Percentiles rank a stretch among this genome's conserved stretches.
These are phyloP conservation scores for Xiphydria camelus DNA, from an alignment of 2,888 invertebrate genomes.

Conservation along the genomic window DNA sequence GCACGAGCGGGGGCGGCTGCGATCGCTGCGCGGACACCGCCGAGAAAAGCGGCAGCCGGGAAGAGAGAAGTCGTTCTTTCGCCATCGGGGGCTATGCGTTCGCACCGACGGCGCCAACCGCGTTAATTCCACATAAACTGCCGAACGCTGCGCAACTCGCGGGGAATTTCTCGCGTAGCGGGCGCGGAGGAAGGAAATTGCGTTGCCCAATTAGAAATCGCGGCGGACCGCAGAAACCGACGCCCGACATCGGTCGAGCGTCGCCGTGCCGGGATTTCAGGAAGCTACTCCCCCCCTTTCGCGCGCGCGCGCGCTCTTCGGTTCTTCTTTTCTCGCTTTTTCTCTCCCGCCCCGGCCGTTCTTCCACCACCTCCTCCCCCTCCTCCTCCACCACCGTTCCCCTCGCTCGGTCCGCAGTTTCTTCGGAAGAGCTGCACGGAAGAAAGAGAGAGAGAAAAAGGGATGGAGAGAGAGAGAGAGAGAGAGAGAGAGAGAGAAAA, in stretches of 20 bases:
- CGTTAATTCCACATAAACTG: no score
- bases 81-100: no score
- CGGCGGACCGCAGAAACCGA: constrained; percentile 25
- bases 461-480: constrained; percentile 5
- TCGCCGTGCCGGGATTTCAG: constrained; percentile 1
- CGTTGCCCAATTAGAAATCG: constrained; percentile 42
- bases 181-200: constrained; percentile 39
- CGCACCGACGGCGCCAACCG: no score
- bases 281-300: no score
- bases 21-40: no score
- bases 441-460: neutral
- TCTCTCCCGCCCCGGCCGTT: neutral
- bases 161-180: constrained; percentile 19
- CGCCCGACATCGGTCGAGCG: no score
- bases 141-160: constrained; percentile 12
- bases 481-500: constrained; percentile 4
- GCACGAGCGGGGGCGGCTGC: no score
- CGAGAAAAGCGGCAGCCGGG: no score
- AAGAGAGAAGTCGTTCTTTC: no score
- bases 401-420: constrained; percentile 8
- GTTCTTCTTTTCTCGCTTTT: neutral
- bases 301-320: neutral
- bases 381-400: constrained; percentile 17
- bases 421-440: neutral
- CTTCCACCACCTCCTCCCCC: constrained; percentile 9